These are phyloP conservation scores for Furcifer pardalis DNA, from an alignment of 2,797 vertebrate genomes.

Conservation along the genomic window DNA sequence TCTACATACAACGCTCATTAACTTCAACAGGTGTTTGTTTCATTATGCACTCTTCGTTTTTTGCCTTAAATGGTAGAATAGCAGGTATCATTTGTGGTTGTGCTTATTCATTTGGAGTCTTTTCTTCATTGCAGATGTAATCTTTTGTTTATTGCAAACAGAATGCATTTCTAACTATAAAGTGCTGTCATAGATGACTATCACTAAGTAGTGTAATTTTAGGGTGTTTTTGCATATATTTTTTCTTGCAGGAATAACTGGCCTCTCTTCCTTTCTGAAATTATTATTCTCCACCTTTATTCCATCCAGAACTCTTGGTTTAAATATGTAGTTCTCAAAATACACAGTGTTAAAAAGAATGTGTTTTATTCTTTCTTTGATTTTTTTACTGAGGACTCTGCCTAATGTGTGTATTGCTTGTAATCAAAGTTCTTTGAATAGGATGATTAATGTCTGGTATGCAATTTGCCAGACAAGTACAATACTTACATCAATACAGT, in stretches of 20 bases:
- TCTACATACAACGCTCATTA: background rate
- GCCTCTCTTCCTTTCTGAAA: background rate
- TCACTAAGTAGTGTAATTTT: background rate
- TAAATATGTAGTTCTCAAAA: background rate
- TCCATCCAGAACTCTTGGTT: background rate
- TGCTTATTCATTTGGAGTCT: background rate
- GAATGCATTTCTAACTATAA: background rate
- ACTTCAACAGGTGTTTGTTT: background rate
- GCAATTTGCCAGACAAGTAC: constrained; percentile 22
- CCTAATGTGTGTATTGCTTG: background rate
- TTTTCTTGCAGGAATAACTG: background rate
- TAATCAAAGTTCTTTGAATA: constrained; percentile 12
- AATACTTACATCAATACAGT: constrained; percentile 29
- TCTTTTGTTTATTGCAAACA: background rate
- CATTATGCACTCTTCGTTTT: background rate
- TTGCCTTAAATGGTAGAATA: background rate
- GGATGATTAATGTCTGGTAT: constrained; percentile 22
- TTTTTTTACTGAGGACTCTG: constrained; percentile 6
- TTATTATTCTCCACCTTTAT: background rate
- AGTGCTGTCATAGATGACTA: background rate
- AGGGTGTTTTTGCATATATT: background rate
- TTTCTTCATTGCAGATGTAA: background rate
- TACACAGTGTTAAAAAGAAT: background rate
- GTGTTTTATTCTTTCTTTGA: background rate
- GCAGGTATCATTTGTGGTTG: background rate